Percentiles rank a stretch among this genome's conserved stretches.
Conservation (phyloP, 92 coral and sea anemone genomes). For the Umimayanthus kanabou region DNA sequence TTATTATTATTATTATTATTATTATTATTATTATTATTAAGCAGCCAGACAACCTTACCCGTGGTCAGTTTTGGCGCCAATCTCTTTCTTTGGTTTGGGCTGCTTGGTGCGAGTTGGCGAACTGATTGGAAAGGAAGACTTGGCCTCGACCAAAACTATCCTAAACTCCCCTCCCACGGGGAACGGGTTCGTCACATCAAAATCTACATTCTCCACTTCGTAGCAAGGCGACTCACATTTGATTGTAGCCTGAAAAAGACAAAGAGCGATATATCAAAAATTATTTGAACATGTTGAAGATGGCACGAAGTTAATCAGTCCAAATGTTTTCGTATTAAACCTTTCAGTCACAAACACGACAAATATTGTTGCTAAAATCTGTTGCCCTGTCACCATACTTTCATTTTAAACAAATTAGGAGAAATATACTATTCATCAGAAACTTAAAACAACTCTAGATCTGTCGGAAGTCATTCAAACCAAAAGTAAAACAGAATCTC, state of each 20-base stretch:
- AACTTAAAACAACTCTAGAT: too few relatives aligned
- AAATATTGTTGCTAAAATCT: too few relatives aligned
- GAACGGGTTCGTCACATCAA: conserved; percentile 94
- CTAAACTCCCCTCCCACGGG: conserved; percentile 84
- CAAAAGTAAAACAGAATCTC: too few relatives aligned
- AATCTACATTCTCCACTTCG: conserved; percentile 83
- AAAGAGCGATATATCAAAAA: background rate
- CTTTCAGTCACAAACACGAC: too few relatives aligned
- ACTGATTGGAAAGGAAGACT: conserved; percentile 71
- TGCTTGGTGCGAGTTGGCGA: conserved; percentile 68
- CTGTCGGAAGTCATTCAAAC: too few relatives aligned
- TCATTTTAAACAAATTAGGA: too few relatives aligned
- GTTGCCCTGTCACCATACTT: too few relatives aligned
- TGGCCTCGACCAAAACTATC: conserved; percentile 96
- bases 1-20: too few relatives aligned
- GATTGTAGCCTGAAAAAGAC: conserved; percentile 82
- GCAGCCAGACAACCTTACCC: conserved; percentile 64
- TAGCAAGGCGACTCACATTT: conserved; percentile 97
- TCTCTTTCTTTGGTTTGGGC: conserved; percentile 64
- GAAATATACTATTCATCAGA: too few relatives aligned
- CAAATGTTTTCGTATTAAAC: too few relatives aligned
- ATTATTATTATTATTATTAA: too few relatives aligned
- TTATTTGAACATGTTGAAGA: background rate
- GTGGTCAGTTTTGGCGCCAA: conserved; percentile 90
- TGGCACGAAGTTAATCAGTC: background rate